Conservation (phyloP, 2,797 vertebrate species). For the Emys orbicularis region DNA sequence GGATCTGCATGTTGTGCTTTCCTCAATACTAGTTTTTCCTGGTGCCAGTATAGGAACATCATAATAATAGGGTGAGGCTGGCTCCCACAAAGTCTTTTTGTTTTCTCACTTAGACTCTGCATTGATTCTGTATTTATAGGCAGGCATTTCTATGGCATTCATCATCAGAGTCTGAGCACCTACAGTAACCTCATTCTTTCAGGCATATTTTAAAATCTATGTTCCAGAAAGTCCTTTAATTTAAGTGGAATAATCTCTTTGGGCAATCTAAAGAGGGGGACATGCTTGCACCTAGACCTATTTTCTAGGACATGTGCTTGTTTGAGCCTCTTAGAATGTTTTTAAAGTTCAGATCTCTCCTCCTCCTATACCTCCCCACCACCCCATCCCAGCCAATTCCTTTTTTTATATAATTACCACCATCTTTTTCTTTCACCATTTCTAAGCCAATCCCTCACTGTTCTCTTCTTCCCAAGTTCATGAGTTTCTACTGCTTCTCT, state of each 20-base stretch:
- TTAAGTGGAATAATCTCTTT: not conserved
- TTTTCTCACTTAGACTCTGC: not conserved
- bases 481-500: not conserved
- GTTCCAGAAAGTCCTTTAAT: not conserved
- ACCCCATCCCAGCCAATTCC: not conserved
- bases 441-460: not conserved
- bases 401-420: not conserved
- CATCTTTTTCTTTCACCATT: not conserved
- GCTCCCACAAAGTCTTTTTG: not conserved
- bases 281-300: not conserved
- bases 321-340: not conserved
- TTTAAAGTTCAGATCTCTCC: not conserved
- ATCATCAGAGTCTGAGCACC: not conserved
- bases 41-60: not conserved
- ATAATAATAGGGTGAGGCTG: not conserved
- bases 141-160: not conserved
- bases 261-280: not conserved
- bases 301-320: not conserved
- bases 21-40: not conserved
- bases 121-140: not conserved
- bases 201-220: not conserved
- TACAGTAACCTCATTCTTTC: not conserved
- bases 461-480: not conserved
- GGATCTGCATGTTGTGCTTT: accelerated
- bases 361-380: not conserved